A percentile compares a stretch with the other conserved stretches of the same genome.
Conservation (phyloP, 1,140 invertebrate species). For the Thaumetopoea pityocampa region DNA sequence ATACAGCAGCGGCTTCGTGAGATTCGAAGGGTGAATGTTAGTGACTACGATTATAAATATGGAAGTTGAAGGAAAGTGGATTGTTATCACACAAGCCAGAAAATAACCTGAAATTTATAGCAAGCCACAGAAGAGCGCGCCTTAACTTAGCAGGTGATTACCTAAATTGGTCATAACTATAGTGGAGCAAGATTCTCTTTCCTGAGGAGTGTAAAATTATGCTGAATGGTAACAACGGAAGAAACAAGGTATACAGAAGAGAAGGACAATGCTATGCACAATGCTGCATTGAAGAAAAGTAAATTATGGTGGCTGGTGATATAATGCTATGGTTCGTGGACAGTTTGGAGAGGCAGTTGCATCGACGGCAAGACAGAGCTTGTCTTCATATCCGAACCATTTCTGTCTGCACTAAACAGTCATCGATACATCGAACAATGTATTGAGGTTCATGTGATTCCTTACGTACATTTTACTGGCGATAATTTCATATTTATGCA, state of each 20-base stretch:
- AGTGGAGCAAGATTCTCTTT: no score
- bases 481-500: constrained; percentile 29
- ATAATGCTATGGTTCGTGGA: constrained; percentile 5
- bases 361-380: constrained; percentile 6
- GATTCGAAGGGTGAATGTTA: no score
- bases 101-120: no score
- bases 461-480: constrained; percentile 25
- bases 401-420: constrained; percentile 3
- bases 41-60: no score
- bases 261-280: constrained; percentile 28
- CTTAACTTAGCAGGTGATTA: no score
- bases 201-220: no score
- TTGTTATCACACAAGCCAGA: no score
- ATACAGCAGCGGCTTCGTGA: no score
- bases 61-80: no score
- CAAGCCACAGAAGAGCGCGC: no score
- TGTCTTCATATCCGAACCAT: constrained; percentile 5
- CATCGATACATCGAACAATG: constrained; percentile 13
- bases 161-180: no score
- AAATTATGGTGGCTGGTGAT: constrained; percentile 31
- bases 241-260: constrained; percentile 32
- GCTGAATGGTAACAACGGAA: no score
- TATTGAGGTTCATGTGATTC: constrained; percentile 23
- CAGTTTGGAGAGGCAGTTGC: constrained; percentile 9
- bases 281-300: constrained; percentile 24